Evolutionary conservation across 2,113 vertebrate genomes (phyloP).

Genomic region (Panurus biarmicus): DNA sequence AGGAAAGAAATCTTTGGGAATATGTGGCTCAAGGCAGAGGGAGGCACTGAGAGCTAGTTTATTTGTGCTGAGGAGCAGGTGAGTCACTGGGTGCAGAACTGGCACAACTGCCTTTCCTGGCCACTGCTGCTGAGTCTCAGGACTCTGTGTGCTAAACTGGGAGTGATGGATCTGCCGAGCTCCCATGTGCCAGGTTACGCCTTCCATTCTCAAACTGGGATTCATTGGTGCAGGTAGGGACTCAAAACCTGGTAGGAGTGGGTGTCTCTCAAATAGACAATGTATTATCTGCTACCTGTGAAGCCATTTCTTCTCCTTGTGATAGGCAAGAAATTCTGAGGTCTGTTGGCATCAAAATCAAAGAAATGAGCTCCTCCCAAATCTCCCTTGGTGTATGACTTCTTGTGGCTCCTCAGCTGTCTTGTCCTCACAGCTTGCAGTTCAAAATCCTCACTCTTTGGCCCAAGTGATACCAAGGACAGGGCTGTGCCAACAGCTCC

Average conservation of each 20-base stretch:
- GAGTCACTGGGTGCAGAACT: neutral
- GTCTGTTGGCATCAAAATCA: neutral
- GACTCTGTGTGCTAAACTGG: rapidly evolving
- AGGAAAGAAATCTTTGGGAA: neutral
- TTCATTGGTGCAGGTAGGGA: neutral
- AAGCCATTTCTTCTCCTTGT: neutral
- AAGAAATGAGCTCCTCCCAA: neutral
- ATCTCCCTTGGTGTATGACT: neutral
- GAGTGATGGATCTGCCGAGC: neutral
- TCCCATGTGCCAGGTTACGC: neutral
- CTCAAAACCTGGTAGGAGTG: neutral
- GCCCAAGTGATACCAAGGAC: neutral
- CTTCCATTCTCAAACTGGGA: neutral
- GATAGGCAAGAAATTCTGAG: neutral
- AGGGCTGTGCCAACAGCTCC: neutral
- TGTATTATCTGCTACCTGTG: neutral
- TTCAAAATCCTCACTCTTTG: neutral
- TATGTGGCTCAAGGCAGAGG: neutral
- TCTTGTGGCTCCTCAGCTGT: neutral
- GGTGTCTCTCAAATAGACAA: neutral
- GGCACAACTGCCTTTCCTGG: neutral
- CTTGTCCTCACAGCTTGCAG: neutral
- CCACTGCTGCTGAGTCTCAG: neutral
- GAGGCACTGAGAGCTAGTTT: neutral
- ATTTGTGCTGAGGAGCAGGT: neutral